Percentiles rank a stretch among this genome's conserved stretches.
These are phyloP conservation scores for Geopemphigus sp. DNA, from an alignment of 1,140 invertebrate genomes.

Conservation along the genomic window DNA sequence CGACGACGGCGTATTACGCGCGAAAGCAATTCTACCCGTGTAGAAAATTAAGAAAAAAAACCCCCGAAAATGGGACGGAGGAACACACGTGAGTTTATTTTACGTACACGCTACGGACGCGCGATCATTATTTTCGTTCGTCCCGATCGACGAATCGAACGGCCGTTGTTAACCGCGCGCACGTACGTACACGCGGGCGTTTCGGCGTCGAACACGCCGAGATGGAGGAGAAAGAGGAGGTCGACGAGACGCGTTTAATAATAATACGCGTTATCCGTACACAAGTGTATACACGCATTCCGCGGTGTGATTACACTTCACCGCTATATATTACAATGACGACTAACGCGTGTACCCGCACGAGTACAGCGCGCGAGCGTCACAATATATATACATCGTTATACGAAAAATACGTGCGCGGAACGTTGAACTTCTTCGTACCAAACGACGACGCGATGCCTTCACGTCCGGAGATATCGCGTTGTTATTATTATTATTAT, in stretches of 20 bases:
- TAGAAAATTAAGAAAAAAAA: no score
- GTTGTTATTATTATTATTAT: not conserved
- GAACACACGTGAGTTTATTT: no score
- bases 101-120: not conserved
- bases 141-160: not conserved
- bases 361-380: not conserved
- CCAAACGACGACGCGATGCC: not conserved
- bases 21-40: no score
- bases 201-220: no score
- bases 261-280: no score
- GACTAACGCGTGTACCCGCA: no score
- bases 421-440: conserved; percentile 37
- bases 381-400: no score
- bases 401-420: conserved; percentile 39
- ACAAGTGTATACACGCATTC: not conserved
- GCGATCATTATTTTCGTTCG: not conserved
- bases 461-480: not conserved
- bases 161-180: not conserved
- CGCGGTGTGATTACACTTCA: not conserved
- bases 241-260: no score
- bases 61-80: no score
- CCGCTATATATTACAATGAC: not conserved
- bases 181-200: no score
- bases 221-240: no score
- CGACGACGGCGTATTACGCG: no score